Conservation (phyloP, 2,113 vertebrate species). For the Scytalopus superciliaris region DNA sequence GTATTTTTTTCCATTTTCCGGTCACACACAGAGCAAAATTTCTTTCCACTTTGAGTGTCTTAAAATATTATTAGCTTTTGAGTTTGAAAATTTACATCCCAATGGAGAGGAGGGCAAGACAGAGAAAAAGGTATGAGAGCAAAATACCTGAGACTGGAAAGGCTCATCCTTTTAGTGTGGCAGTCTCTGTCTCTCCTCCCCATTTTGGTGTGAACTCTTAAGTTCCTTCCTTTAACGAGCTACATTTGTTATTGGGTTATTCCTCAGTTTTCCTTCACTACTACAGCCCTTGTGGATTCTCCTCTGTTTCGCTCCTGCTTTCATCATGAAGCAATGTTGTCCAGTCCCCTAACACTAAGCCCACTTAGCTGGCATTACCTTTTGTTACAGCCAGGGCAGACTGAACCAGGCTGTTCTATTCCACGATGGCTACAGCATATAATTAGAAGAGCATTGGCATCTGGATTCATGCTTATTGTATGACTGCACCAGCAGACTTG, state of each 20-base stretch:
- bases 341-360: neutral
- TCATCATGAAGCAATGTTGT: neutral
- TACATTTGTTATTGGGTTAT: neutral
- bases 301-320: neutral
- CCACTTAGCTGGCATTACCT: neutral
- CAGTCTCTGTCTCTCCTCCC: neutral
- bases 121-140: neutral
- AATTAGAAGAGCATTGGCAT: neutral
- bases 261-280: neutral
- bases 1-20: neutral
- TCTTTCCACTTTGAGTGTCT: neutral
- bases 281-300: neutral
- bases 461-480: neutral
- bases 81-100: neutral
- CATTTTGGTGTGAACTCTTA: neutral
- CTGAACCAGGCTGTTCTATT: neutral
- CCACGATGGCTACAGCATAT: neutral
- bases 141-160: neutral
- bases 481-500: accelerated
- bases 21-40: neutral
- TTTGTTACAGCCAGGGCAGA: neutral
- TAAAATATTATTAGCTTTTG: neutral
- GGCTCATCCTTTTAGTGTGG: neutral
- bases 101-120: neutral
- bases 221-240: neutral